Percentiles rank a stretch among this genome's conserved stretches.
Evolutionary conservation across 1,140 invertebrate species (phyloP).

Genomic region (Medauroidea extradentata): DNA sequence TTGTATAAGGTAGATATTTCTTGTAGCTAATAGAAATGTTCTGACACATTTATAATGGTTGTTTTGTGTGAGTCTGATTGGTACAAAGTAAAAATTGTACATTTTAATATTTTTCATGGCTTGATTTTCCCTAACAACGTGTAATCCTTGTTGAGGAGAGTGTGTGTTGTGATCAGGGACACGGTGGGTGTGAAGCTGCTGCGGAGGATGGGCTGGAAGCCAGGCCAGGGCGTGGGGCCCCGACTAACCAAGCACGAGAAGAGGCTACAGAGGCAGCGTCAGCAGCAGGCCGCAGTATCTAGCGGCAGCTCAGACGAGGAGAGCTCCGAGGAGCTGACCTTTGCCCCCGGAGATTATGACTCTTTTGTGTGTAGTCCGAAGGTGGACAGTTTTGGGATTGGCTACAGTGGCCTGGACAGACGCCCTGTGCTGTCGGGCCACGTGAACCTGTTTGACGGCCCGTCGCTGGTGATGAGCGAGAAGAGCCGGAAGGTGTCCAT

Average conservation of each 20-base stretch:
- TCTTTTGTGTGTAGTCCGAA: slow-evolving; percentile 68
- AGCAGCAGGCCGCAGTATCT: neutral
- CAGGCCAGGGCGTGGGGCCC: slow-evolving; percentile 87
- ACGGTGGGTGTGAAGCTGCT: slow-evolving; percentile 85
- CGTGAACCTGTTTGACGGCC: slow-evolving; percentile 37
- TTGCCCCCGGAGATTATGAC: slow-evolving; percentile 83
- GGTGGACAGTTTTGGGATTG: slow-evolving; percentile 78
- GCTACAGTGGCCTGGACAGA: slow-evolving; percentile 79
- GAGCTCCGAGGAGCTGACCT: slow-evolving; percentile 47
- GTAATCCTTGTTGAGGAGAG: too few relatives aligned
- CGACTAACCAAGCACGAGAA: slow-evolving; percentile 52
- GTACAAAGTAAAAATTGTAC: too few relatives aligned
- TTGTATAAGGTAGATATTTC: too few relatives aligned
- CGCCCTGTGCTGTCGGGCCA: slow-evolving; percentile 50
- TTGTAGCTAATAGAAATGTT: too few relatives aligned
- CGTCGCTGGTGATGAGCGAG: slow-evolving; percentile 41
- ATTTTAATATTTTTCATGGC: too few relatives aligned
- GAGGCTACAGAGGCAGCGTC: too few relatives aligned
- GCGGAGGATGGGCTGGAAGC: slow-evolving; percentile 84
- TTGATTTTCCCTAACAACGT: too few relatives aligned
- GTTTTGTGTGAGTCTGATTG: too few relatives aligned
- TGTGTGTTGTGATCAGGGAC: slow-evolving; percentile 51
- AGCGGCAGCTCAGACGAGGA: slow-evolving; percentile 24
- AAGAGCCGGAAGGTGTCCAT: slow-evolving; percentile 72
- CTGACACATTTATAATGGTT: too few relatives aligned